Conservation (phyloP, 2,113 vertebrate species). For the Tringa solitaria region DNA sequence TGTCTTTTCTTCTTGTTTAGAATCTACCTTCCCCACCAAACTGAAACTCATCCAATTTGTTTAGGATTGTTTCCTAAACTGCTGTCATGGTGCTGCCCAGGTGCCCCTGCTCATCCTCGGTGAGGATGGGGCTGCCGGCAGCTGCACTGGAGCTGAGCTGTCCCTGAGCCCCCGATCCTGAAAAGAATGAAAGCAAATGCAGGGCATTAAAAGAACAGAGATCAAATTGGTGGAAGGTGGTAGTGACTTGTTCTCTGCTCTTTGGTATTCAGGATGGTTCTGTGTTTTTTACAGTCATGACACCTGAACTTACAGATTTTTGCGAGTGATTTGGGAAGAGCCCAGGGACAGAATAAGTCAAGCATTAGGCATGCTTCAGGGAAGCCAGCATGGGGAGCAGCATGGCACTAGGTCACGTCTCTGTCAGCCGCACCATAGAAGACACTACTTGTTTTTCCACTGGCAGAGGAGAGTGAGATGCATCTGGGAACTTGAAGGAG, state of each 20-base stretch:
- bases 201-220: not conserved
- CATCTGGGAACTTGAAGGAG: not conserved
- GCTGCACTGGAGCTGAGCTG: not conserved
- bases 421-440: not conserved
- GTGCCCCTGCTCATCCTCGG: fast-evolving
- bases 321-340: not conserved
- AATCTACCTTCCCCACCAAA: not conserved
- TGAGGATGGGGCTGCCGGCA: fast-evolving
- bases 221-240: not conserved
- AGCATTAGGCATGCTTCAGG: not conserved
- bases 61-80: not conserved
- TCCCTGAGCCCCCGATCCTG: not conserved
- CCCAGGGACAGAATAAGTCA: not conserved
- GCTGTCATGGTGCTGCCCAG: not conserved
- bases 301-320: not conserved
- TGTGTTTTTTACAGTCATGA: not conserved
- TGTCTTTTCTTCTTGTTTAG: not conserved
- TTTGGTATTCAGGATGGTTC: not conserved
- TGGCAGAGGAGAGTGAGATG: not conserved
- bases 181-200: not conserved
- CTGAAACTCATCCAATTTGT: not conserved
- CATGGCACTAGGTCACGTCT: not conserved
- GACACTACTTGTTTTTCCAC: not conserved
- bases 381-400: not conserved
- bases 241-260: not conserved